Conservation (phyloP, 1,140 invertebrate genomes). For the Lucilia cuprina region DNA sequence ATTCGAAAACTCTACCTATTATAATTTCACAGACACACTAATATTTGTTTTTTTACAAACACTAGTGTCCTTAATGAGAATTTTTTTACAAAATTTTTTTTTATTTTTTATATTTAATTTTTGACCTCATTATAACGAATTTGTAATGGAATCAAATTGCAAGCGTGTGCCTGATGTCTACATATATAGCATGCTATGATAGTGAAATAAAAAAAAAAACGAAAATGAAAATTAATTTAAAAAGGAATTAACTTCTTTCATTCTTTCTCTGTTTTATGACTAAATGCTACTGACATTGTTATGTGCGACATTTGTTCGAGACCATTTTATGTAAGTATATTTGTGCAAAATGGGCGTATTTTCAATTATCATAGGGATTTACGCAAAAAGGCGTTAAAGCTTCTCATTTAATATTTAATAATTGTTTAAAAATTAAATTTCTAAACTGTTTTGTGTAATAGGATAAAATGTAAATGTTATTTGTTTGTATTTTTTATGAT, state of each 20-base stretch:
- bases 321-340: neutral
- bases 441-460: no score
- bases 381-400: neutral
- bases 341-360: neutral
- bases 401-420: neutral
- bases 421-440: neutral
- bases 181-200: neutral
- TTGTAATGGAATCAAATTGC: neutral
- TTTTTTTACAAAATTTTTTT: neutral
- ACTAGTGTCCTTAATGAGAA: no score
- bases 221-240: neutral
- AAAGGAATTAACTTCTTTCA: neutral
- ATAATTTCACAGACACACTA: no score
- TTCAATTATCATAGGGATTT: neutral
- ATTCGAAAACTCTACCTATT: no score
- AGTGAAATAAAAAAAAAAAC: neutral
- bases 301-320: neutral
- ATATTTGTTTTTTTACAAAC: no score
- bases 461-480: no score
- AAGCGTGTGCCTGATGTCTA: neutral
- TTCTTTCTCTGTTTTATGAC: neutral
- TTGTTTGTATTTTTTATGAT: no score
- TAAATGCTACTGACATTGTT: neutral
- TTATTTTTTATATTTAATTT: neutral
- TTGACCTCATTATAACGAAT: neutral